phyloP scores from a whole-genome alignment of 2,888 invertebrate genomes.

The Sceliomorpha sp. region DNA sequence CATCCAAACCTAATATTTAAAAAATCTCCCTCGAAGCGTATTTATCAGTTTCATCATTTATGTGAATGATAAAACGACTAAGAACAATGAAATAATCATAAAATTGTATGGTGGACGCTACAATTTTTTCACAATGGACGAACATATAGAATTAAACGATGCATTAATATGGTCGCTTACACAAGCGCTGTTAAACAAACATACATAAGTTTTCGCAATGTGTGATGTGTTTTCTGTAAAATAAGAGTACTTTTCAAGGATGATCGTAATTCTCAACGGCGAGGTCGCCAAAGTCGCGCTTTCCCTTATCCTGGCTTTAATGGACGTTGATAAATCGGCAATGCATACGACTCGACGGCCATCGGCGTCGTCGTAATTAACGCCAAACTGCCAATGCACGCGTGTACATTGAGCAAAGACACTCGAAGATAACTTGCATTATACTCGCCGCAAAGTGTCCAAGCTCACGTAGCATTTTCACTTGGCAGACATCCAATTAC shows the following conservation, averaged over 20 bases:
- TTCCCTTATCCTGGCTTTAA: slow-evolving; percentile 64
- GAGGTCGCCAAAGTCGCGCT: slow-evolving; percentile 47
- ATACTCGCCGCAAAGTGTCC: slow-evolving; percentile 49
- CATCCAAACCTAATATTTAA: no score
- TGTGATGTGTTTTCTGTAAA: slow-evolving; percentile 31
- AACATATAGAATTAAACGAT: no score
- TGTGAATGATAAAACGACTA: no score
- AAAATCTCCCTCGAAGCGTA: no score
- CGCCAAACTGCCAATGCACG: slow-evolving; percentile 64
- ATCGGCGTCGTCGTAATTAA: slow-evolving; percentile 71
- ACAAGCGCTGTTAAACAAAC: no score
- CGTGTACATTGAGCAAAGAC: slow-evolving; percentile 51
- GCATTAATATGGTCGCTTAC: no score
- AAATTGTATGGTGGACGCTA: no score
- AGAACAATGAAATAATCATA: no score
- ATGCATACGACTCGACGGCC: slow-evolving; percentile 59
- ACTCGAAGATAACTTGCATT: slow-evolving; percentile 53
- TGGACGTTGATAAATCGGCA: slow-evolving; percentile 75
- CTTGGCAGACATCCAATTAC: slow-evolving; percentile 47
- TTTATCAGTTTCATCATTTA: no score
- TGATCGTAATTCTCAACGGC: slow-evolving; percentile 40
- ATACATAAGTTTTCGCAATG: slow-evolving; percentile 2
- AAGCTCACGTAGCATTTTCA: slow-evolving; percentile 44
- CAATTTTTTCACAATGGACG: no score
- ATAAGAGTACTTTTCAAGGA: slow-evolving; percentile 37